Evolutionary conservation across 2,888 invertebrate genomes (phyloP).

Genomic region (Noctua janthe): DNA sequence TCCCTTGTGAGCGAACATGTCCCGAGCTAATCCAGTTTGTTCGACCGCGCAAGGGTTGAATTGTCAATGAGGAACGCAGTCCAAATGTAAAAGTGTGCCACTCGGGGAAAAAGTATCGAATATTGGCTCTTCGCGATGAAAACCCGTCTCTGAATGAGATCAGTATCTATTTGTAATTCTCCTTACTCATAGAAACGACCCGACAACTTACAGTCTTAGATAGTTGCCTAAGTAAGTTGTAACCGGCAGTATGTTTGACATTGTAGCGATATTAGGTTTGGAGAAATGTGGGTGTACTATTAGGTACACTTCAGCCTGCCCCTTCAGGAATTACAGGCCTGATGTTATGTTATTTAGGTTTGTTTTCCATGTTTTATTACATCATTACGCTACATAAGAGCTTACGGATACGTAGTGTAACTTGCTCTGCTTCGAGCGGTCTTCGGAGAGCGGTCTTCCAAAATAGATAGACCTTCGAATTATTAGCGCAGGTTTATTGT

Average conservation of each 20-base stretch:
- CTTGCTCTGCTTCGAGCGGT: too few species aligned
- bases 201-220: conserved; percentile 61
- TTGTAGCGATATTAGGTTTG: conserved; percentile 6
- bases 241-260: conserved; percentile 36
- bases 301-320: too few species aligned
- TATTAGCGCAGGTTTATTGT: background rate
- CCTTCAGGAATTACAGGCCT: too few species aligned
- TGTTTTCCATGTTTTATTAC: background rate
- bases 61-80: conserved; percentile 87
- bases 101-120: conserved; percentile 83
- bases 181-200: conserved; percentile 70
- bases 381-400: background rate
- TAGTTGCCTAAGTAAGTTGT: conserved; percentile 61
- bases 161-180: conserved; percentile 80
- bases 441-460: background rate
- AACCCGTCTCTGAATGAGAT: conserved; percentile 79
- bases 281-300: too few species aligned
- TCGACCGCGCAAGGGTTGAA: conserved; percentile 90
- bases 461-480: background rate
- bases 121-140: conserved; percentile 84
- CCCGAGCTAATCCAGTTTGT: conserved; percentile 89
- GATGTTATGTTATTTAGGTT: too few species aligned
- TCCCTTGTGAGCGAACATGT: conserved; percentile 88
- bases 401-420: background rate
- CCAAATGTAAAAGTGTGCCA: conserved; percentile 87